phyloP scores from a whole-genome alignment of 2,888 invertebrate species.

The Catocala sponsa region DNA sequence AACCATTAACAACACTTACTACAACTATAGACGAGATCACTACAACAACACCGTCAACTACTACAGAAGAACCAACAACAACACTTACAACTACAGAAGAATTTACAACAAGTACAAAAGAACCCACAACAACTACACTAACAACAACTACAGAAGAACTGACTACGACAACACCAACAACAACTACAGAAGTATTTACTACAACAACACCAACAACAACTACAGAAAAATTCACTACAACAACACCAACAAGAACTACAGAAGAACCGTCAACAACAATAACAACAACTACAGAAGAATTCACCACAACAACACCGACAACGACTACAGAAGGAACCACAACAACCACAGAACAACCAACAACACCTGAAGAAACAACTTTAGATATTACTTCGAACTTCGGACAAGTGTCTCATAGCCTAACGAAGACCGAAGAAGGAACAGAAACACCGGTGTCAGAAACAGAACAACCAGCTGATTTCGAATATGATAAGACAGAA shows the following conservation, averaged over 20 bases:
- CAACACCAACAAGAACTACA: not conserved
- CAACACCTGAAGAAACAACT: not conserved
- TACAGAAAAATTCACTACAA: not conserved
- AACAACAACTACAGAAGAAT: not conserved
- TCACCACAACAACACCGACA: too few species aligned
- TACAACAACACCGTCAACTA: not conserved
- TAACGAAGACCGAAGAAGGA: too few species aligned
- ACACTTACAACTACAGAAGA: not conserved
- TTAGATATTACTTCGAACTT: not conserved
- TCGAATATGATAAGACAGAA: too few species aligned
- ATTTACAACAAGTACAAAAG: too few species aligned
- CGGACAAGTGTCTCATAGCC: too few species aligned
- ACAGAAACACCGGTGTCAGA: too few species aligned
- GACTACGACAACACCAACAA: too few species aligned
- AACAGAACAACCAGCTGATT: too few species aligned
- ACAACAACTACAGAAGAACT: too few species aligned
- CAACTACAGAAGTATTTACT: not conserved
- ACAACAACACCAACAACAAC: not conserved
- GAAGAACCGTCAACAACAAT: slow-evolving; percentile 4
- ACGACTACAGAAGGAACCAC: too few species aligned
- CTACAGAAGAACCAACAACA: slow-evolving; percentile 3
- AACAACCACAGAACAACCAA: not conserved
- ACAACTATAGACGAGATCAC: not conserved
- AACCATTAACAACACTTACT: slow-evolving; percentile 3
- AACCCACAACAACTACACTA: too few species aligned